Percentiles rank a stretch among this genome's conserved stretches.
These are phyloP conservation scores for Elysia crispata DNA, from an alignment of 2,888 invertebrate species.

Conservation along the genomic window DNA sequence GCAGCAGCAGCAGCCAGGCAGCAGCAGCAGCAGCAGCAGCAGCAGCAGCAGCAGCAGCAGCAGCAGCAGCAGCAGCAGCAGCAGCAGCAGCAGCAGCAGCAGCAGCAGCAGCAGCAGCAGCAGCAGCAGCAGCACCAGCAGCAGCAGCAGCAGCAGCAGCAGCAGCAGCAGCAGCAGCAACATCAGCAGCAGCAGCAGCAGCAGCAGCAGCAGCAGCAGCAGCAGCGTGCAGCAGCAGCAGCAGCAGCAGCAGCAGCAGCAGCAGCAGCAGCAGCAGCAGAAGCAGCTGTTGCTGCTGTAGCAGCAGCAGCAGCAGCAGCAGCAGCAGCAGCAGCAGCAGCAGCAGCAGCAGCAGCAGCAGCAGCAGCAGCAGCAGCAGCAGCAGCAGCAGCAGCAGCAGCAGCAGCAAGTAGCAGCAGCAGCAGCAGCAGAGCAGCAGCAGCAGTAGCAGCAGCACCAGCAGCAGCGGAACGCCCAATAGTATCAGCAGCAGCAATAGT, in stretches of 20 bases:
- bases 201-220: too few species aligned
- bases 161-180: conserved; percentile 18
- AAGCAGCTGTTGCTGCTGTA: conserved; percentile 31
- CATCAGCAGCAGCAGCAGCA: too few species aligned
- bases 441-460: too few species aligned
- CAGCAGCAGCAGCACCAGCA: conserved; percentile 3
- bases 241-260: conserved; percentile 6
- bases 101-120: background rate
- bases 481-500: too few species aligned
- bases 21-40: too few species aligned
- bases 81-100: background rate
- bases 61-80: background rate
- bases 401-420: background rate
- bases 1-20: conserved; percentile 1
- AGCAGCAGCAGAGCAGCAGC: background rate
- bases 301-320: conserved; percentile 27
- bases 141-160: conserved; percentile 17
- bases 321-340: background rate
- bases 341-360: background rate
- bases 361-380: background rate
- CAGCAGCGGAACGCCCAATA: background rate
- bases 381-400: background rate
- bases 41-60: background rate
- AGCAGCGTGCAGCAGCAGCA: too few species aligned
- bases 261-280: too few species aligned